Conservation (phyloP, 2,888 invertebrate genomes). For the Drosophila buzzatii region DNA sequence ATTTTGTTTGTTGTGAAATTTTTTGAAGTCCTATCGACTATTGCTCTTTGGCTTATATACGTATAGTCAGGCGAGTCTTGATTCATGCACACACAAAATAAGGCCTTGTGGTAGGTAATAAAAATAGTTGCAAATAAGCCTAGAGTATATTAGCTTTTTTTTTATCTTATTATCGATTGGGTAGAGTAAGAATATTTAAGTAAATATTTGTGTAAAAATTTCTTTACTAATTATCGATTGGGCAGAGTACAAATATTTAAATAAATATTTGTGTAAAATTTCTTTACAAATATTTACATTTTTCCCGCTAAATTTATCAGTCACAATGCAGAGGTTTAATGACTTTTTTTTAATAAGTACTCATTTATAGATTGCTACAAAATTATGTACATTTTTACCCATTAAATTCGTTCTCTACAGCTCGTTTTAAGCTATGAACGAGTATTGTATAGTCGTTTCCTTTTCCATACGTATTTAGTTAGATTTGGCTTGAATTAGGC, state of each 20-base stretch:
- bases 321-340: no score
- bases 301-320: no score
- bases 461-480: not conserved
- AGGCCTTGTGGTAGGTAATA: not conserved
- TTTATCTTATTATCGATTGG: not conserved
- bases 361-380: no score
- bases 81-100: not conserved
- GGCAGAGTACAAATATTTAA: not conserved
- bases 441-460: not conserved
- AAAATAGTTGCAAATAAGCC: no score
- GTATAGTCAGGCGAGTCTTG: not conserved
- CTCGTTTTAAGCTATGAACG: not conserved
- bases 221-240: not conserved
- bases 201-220: not conserved
- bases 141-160: not conserved
- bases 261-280: not conserved
- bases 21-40: conserved; percentile 1
- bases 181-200: not conserved
- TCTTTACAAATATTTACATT: no score
- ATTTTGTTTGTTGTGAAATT: not conserved
- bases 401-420: not conserved
- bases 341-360: no score
- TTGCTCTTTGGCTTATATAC: not conserved
- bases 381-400: not conserved
- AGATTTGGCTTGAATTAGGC: not conserved